phyloP scores from a whole-genome alignment of 2,113 vertebrate genomes.

The Salvator merianae region DNA sequence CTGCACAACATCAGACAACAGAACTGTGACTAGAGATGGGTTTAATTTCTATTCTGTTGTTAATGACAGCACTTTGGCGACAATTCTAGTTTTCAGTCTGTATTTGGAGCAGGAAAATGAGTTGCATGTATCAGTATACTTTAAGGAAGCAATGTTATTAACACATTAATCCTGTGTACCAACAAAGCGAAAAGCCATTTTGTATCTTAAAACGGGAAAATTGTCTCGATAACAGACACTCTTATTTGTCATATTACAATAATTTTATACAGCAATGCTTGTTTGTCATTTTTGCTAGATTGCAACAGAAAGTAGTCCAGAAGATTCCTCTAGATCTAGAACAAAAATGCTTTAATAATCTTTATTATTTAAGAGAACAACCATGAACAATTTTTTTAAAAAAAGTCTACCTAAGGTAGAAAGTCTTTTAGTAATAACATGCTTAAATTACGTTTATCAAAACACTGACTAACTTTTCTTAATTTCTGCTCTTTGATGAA shows the following conservation, averaged over 20 bases:
- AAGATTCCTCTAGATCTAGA: not conserved
- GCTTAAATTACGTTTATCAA: too few species aligned
- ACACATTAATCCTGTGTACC: not conserved
- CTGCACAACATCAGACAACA: conserved; percentile 42
- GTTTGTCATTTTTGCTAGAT: not conserved
- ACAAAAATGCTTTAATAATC: too few species aligned
- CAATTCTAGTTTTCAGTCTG: not conserved
- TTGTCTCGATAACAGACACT: not conserved
- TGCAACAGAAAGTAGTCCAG: not conserved
- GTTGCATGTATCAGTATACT: not conserved
- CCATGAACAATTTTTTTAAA: too few species aligned
- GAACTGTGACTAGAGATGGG: not conserved
- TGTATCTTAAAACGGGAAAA: not conserved
- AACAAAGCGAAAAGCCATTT: not conserved
- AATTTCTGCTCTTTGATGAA: too few species aligned
- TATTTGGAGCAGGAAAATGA: not conserved
- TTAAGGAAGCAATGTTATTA: not conserved
- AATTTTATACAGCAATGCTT: not conserved
- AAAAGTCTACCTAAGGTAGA: too few species aligned
- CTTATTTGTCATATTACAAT: not conserved
- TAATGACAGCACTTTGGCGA: not conserved
- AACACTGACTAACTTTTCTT: too few species aligned
- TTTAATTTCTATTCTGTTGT: not conserved
- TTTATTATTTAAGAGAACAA: too few species aligned
- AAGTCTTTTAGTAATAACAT: too few species aligned